Base-by-base conservation (phyloP, 2,113 vertebrate genomes). In the Aegithalos caudatus region DNA sequence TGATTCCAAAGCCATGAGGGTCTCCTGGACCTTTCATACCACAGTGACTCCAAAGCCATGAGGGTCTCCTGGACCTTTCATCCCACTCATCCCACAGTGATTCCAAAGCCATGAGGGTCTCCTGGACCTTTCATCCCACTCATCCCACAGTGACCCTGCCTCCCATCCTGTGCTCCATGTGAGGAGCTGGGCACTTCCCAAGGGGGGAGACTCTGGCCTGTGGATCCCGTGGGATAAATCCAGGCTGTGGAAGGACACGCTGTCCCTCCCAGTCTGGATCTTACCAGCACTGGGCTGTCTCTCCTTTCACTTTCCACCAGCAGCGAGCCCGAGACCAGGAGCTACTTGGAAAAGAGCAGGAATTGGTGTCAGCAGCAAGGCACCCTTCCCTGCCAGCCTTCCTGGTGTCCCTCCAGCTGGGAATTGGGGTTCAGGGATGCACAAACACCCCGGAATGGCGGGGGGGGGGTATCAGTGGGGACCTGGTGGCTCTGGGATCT, bases 291-390 rank as follows among this genome's bases (percentile, higher is more conserved):
- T 6, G 62, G 29, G 79, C 47, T 94, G 2, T 97, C 84, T 92
- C 91, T 82, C 57, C 65, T 97, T 22, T 95, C 96, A 2, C 86
- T 94, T 86, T 97, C 97, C 77, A 97, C 91, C 64, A 97, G 83
- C 51, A 97, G 31, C 0, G 95, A 94, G 27, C 97, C 97, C 0
- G 97, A 95, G 42, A 95, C 8, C 82, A 97, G 33, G 40, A 97
- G 95, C 97, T 97, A 77, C 66, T 87, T 58, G 11, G 20, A 45
- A 76, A 73, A 71, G 44, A 83, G 60, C 6, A 2, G 91, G 28
- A 74, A 76, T 42, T 38, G 27, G 33, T 1, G 1, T 89, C 47
- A 93, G 48, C 50, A 33, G 38, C 21, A 28, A 73, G 40, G 14
- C 13, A 19, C 42, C 24, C 14, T 12, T 76, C 24, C 40, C 42